A percentile compares a stretch with the other conserved stretches of the same genome.
phyloP scores from a whole-genome alignment of 2,113 vertebrate genomes.

The Rhagologus leucostigma region DNA sequence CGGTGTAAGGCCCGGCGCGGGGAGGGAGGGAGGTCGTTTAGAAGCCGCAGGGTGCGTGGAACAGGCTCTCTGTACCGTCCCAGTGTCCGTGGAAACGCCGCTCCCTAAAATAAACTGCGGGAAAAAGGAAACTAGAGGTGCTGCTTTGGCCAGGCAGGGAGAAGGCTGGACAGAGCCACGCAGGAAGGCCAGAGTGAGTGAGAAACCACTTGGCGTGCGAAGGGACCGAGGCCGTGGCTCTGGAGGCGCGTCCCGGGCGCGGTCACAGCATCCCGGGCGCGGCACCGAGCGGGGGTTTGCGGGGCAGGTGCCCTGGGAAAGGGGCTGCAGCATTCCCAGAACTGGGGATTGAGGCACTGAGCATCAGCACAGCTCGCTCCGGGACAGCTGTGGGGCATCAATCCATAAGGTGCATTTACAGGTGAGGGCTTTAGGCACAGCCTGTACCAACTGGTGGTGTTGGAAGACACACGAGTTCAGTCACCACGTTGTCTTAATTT shows the following conservation, averaged over 20 bases:
- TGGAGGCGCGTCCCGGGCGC: background rate
- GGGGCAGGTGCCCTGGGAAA: background rate
- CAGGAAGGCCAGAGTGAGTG: background rate
- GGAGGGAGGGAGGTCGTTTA: too few species aligned
- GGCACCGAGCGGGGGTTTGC: rapidly evolving
- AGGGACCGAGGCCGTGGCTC: background rate
- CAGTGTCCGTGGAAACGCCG: background rate
- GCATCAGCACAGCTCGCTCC: rapidly evolving
- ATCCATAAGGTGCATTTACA: rapidly evolving
- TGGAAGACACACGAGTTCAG: background rate
- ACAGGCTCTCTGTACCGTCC: rapidly evolving
- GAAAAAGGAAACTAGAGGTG: rapidly evolving
- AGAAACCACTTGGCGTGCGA: rapidly evolving
- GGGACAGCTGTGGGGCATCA: rapidly evolving
- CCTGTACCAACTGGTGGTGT: rapidly evolving
- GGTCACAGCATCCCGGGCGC: background rate
- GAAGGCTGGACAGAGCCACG: rapidly evolving
- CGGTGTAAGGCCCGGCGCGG: background rate
- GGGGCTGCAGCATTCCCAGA: rapidly evolving
- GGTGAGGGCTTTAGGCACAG: background rate
- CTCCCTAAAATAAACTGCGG: background rate
- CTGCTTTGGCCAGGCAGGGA: background rate
- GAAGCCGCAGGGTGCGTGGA: background rate
- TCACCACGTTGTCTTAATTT: rapidly evolving
- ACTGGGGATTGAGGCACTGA: rapidly evolving